Base-by-base conservation (phyloP, 2,888 invertebrate genomes). In the Eupelmus urozonus region DNA sequence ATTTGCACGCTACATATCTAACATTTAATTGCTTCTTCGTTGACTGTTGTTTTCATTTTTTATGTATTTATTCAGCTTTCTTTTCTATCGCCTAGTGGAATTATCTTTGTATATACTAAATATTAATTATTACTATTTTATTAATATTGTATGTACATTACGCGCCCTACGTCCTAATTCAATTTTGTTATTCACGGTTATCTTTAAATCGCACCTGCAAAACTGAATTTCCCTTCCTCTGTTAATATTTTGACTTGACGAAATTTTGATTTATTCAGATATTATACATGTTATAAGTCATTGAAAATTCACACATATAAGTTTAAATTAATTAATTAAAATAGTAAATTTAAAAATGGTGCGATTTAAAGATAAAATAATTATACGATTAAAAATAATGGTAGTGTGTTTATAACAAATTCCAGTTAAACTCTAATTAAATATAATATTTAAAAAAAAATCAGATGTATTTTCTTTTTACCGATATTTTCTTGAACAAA, bases 81-180 rank as follows among this genome's bases (percentile, higher is more conserved):
- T 69, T 65, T 55, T 1, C 67, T 65, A 75, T 69, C 1, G 45
- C 29, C 76, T 79, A 72, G 40, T 76, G 76, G 69, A 76, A 63
- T 65, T 42, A 11, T 73, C 45, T 71, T 27, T 45, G 42, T 71
- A 71, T 3, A 53, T 49, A 62, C 57, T 42, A 70, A 72, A 66
- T 66, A 62, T n/a, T 67, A 55, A 62, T 65, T 40, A 74, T 59
- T 23, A 23, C 20, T 59, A 25, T 74, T 59, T 65, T 53, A n/a
- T 65, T 55, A 60, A 60, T 53, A 40, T 45, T 75, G 34, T 71
- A 66, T 72, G 40, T 69, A 57, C 59, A 55, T 57, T 23, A 76
- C 60, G 16, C 63, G 45, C 45, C 18, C 11, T 45, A 60, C 51
- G 59, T 53, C 3, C 25, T 29, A 23, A 34, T 34, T 71, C 66